phyloP scores from a whole-genome alignment of 2,113 vertebrate species.

The Chaetodon trifascialis region DNA sequence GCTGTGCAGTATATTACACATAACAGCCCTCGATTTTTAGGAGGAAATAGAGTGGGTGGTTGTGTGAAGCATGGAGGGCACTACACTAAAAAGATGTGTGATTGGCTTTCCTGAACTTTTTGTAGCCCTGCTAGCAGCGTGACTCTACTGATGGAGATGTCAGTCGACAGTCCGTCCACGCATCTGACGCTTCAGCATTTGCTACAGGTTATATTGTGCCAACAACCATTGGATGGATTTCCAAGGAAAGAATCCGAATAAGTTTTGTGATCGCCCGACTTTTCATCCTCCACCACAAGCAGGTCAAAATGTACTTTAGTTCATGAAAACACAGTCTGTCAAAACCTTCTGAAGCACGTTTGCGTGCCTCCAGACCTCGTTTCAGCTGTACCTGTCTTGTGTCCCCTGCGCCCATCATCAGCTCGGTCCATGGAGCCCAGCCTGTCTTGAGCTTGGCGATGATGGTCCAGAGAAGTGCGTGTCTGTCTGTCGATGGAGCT shows the following conservation, averaged over 20 bases:
- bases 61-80: background rate
- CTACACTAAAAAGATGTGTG: background rate
- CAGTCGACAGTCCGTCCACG: background rate
- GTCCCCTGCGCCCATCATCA: conserved; percentile 90
- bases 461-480: conserved; percentile 92
- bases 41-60: background rate
- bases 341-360: background rate
- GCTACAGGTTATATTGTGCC: background rate
- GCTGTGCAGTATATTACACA: background rate
- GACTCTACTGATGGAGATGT: background rate
- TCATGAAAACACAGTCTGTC: background rate
- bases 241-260: background rate
- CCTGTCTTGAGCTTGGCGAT: conserved; percentile 93
- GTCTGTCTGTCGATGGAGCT: conserved; percentile 91
- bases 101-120: background rate
- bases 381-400: conserved; percentile 87
- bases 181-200: conserved; percentile 20
- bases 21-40: background rate
- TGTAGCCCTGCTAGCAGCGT: background rate
- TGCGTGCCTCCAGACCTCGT: background rate
- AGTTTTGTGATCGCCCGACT: background rate
- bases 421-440: conserved; percentile 91
- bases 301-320: background rate
- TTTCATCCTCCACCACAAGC: background rate
- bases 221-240: background rate